These are phyloP conservation scores for Criorhina ranunculi DNA, from an alignment of 2,888 invertebrate genomes.

Conservation along the genomic window DNA sequence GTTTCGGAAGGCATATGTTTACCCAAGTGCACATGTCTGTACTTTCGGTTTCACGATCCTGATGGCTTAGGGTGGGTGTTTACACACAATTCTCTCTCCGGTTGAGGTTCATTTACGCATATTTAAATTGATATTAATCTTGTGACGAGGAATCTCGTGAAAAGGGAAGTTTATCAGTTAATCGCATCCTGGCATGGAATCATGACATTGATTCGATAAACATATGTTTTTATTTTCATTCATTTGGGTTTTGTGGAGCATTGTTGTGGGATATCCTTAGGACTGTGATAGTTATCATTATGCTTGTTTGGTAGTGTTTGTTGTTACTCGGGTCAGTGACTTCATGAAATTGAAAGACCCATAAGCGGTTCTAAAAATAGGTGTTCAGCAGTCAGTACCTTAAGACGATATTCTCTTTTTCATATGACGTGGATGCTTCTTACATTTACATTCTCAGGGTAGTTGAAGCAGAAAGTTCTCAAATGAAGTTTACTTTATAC, in stretches of 20 bases:
- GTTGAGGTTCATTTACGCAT: slow-evolving; percentile 70
- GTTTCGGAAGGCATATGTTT: slow-evolving; percentile 69
- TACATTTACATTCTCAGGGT: too few relatives aligned
- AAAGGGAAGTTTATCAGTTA: slow-evolving; percentile 68
- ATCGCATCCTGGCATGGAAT: slow-evolving; percentile 69
- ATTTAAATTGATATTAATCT: slow-evolving; percentile 75
- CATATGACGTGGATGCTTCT: too few relatives aligned
- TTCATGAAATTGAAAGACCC: too few relatives aligned
- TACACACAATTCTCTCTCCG: slow-evolving; percentile 23
- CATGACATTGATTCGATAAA: slow-evolving; percentile 59
- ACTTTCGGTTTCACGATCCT: slow-evolving; percentile 60
- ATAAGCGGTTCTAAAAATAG: too few relatives aligned
- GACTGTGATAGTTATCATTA: too few relatives aligned
- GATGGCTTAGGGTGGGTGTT: slow-evolving; percentile 62
- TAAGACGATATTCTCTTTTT: too few relatives aligned
- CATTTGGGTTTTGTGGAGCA: neutral
- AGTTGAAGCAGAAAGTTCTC: too few relatives aligned
- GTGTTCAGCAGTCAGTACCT: too few relatives aligned
- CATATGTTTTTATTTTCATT: slow-evolving; percentile 49
- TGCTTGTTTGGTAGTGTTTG: too few relatives aligned
- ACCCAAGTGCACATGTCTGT: slow-evolving; percentile 64
- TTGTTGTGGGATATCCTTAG: neutral
- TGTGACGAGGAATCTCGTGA: slow-evolving; percentile 42
- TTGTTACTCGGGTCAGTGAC: too few relatives aligned
- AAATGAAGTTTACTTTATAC: too few relatives aligned